Base-by-base conservation (phyloP, 2,797 vertebrate species). In the Ciconia nigra region DNA sequence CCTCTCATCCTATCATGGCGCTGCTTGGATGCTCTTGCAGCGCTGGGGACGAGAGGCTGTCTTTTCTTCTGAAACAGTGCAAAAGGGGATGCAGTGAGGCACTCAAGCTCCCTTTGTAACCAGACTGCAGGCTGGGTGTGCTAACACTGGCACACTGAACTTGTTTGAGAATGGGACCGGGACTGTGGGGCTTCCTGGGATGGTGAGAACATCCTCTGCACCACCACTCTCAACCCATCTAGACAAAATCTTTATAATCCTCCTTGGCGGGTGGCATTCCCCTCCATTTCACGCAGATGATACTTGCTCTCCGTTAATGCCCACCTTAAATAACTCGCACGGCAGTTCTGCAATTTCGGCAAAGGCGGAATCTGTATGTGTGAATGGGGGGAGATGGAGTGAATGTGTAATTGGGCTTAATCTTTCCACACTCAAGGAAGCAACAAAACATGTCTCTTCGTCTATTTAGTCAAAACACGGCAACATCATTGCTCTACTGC, bases 341-440 rank as follows among this genome's bases (percentile, higher is more conserved):
- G 90, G 76, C 0, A 24, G 58, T 55, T 88, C 83, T 46, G 85
- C 24, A 58, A 46, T 74, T 66, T 72, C 6, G 2, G 67, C 35
- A 41, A 22, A 77, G 91, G 54, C 18, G 17, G 87, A 24, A 70
- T 62, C 59, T 8, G 25, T 61, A 11, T 62, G 55, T 77, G 61
- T 44, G 49, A 79, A 25, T 1, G 4, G 42, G 39, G 57, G 41
- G 55, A 91, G 55, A 78, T 41, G 83, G 35, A 83, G 57, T 0
- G 2, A 83, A 63, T 31, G 62, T 83, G 91, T 85, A 92, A 96
- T 73, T 94, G 39, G 91, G 44, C 33, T 95, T 89, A 89, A 97
- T 96, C 95, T 71, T 62, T 65, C 86, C 15, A 54, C 76, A 41
- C 96, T 95, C 78, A 46, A 79, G 90, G 94, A 88, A 92, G 81